Conservation (phyloP, 2,888 invertebrate genomes). For the Drosophila diplacantha region DNA sequence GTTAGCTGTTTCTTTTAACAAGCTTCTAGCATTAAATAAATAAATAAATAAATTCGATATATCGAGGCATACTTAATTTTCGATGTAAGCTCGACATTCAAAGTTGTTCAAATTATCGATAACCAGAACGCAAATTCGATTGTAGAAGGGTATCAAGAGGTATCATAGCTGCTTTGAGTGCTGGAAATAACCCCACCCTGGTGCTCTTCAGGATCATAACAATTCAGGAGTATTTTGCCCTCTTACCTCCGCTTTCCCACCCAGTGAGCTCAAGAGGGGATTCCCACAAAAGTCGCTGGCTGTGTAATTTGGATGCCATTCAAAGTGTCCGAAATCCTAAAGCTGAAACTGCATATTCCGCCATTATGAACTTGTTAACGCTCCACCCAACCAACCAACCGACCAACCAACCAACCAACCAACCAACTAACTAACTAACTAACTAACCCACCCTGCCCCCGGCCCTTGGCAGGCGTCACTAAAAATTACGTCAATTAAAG, state of each 20-base stretch:
- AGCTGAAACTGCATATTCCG: constrained; percentile 62
- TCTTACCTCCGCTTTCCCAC: neutral
- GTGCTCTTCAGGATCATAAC: constrained; percentile 9
- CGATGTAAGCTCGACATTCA: no score
- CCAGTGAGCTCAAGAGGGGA: constrained; percentile 7
- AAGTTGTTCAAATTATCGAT: no score
- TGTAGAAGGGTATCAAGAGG: neutral
- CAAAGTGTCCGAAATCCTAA: constrained; percentile 52
- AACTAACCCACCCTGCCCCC: constrained; percentile 11
- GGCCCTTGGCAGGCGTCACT: constrained; percentile 35
- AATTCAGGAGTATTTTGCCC: neutral
- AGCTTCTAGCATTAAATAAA: no score
- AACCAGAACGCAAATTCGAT: neutral
- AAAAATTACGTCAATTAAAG: constrained; percentile 68
- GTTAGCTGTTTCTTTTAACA: no score
- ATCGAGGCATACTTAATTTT: no score
- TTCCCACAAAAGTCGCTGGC: constrained; percentile 26
- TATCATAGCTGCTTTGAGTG: neutral
- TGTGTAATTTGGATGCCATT: constrained; percentile 56
- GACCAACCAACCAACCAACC: constrained; percentile 6
- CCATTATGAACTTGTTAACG: constrained; percentile 64
- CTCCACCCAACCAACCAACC: constrained; percentile 20
- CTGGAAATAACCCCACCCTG: neutral
- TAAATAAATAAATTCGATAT: no score
- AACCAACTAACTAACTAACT: constrained; percentile 11